These are phyloP conservation scores for Entomobrya multifasciata DNA, from an alignment of 2,888 invertebrate species.

Conservation along the genomic window DNA sequence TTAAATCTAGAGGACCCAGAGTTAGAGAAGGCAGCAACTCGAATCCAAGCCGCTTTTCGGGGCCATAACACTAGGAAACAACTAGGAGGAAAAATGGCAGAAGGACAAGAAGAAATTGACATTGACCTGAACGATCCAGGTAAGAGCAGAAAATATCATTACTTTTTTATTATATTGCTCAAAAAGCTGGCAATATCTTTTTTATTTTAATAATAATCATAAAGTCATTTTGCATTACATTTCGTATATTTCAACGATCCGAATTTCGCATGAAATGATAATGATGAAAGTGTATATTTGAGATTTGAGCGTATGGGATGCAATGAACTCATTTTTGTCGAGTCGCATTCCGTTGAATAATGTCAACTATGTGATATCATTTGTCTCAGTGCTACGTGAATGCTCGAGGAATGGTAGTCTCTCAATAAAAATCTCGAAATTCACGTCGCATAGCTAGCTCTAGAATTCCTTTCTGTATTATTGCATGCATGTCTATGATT, in stretches of 20 bases:
- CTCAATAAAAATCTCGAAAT: neutral
- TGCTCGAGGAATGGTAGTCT: no score
- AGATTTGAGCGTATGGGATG: no score
- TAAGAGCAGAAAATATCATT: constrained; percentile 53
- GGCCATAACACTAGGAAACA: constrained; percentile 77
- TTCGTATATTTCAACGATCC: neutral
- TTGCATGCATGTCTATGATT: no score
- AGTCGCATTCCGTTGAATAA: no score
- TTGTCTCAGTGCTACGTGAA: no score
- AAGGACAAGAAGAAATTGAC: constrained; percentile 78
- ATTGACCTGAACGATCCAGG: constrained; percentile 80
- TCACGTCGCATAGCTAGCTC: neutral
- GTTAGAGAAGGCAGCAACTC: constrained; percentile 78
- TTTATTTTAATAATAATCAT: constrained; percentile 8
- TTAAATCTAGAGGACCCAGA: constrained; percentile 78
- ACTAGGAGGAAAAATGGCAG: constrained; percentile 66
- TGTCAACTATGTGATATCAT: no score
- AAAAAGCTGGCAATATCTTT: neutral
- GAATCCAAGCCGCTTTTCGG: constrained; percentile 79
- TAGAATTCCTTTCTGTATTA: neutral
- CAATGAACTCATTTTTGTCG: no score
- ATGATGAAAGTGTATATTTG: no score
- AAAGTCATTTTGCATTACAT: neutral
- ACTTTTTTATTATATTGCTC: neutral
- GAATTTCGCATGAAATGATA: no score